Evolutionary conservation across 1,140 invertebrate species (phyloP), one percentile per base, ranked within the genome.

Genomic region (Drosophila aff.): DNA sequence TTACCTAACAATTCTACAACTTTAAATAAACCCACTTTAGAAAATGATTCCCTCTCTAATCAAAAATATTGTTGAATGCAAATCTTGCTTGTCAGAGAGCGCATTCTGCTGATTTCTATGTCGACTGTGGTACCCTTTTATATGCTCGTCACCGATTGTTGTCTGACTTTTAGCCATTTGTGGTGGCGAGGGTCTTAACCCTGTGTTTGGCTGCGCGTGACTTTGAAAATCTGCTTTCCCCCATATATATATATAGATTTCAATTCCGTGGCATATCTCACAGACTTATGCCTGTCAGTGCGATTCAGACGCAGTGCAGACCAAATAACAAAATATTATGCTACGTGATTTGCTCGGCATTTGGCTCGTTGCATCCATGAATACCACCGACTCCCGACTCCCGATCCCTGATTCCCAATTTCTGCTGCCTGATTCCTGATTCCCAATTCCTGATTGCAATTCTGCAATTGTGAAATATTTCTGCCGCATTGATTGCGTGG

Each of bases 251-350:
- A 55, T 55, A 77, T 66, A 53, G 60, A 47, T 74, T 66, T 74
- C 61, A 40, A 43, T 59, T 41, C 58, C 40, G 57, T 79, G 72
- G 65, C 52, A 79, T 79, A 72, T 72, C 76, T 79, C 66, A 72
- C 33, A 72, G 76, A 79, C 77, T 80, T 80, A 80, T 79, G 77
- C 66, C 63, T 79, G 77, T 67, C 77, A 79, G 62, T 79, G 68
- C 65, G 21, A 44, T 58, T 53, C 69, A 72, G 66, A 52, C 68
- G 36, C 44, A 43, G 38, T 50, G 53, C 67, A 52, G 53, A 63
- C 59, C 44, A 78, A 79, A 79, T 79, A 78, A 79, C 84, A 89
- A 89, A 90, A 89, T 89, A 89, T 89, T 84, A 84, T 89, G 75
- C 85, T 85, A 90, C 85, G 85, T 89, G 85, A 90, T 89, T 80